These are phyloP conservation scores for Ricordea florida DNA, from an alignment of 92 coral and sea anemone genomes.

Conservation along the genomic window DNA sequence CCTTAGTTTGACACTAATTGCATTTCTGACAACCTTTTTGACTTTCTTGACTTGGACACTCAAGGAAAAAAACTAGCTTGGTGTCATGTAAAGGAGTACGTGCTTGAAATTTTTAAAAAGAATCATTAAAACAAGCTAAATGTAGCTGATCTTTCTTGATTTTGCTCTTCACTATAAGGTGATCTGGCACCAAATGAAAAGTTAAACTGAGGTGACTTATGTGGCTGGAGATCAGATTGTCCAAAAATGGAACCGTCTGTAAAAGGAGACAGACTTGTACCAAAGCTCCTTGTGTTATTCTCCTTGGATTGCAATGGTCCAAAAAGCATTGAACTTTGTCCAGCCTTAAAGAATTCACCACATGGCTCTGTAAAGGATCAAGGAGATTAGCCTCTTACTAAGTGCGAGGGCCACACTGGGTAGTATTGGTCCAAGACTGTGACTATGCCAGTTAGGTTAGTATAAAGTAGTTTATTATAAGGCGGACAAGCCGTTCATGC, in stretches of 20 bases:
- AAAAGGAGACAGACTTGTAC: constrained; percentile 20
- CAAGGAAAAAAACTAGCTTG: no score
- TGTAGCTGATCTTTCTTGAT: constrained; percentile 19
- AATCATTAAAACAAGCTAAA: constrained; percentile 63
- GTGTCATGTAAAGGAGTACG: no score
- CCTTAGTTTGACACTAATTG: no score
- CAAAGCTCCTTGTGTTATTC: constrained; percentile 3
- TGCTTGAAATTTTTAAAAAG: no score
- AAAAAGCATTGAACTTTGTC: constrained; percentile 7
- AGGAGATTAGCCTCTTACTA: not conserved
- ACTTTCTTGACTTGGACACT: no score
- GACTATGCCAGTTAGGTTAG: no score
- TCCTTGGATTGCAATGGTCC: constrained; percentile 9
- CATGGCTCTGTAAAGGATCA: not conserved
- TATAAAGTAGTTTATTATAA: no score
- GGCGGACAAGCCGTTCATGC: no score
- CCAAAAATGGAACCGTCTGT: constrained; percentile 70
- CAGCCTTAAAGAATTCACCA: not conserved
- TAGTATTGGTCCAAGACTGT: no score
- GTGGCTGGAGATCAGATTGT: constrained; percentile 29
- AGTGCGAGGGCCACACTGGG: no score
- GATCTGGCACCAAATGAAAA: constrained; percentile 72
- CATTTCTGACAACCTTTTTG: no score
- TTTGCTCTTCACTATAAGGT: not conserved
- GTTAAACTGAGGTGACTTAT: constrained; percentile 47